Percentiles rank a stretch among this genome's conserved stretches.
Evolutionary conservation across 2,113 vertebrate species (phyloP).

Genomic region (Strigops habroptila): DNA sequence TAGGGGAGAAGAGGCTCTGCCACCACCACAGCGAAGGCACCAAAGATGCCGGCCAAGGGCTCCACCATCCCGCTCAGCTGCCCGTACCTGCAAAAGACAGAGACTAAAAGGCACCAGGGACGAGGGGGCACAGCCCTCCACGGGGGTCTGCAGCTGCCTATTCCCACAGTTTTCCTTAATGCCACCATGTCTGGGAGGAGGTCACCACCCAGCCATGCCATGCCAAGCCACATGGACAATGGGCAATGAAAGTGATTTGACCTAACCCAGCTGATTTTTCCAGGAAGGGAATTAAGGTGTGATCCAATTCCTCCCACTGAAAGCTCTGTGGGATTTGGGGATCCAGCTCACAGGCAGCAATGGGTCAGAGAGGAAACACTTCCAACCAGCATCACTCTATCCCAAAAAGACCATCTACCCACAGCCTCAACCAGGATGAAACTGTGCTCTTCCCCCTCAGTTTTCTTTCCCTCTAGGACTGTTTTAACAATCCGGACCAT

Average conservation of each 20-base stretch:
- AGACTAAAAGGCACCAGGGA: too few relatives aligned
- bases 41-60: slow-evolving; percentile 83
- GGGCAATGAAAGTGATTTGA: accelerated
- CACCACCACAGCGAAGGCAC: slow-evolving; percentile 83
- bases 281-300: neutral
- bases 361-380: neutral
- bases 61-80: slow-evolving; percentile 98
- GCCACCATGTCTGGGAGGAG: accelerated
- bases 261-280: neutral
- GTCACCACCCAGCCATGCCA: accelerated
- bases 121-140: neutral
- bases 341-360: neutral
- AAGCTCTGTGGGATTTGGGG: neutral
- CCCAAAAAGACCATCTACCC: neutral
- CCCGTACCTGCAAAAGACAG: slow-evolving; percentile 80
- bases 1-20: slow-evolving; percentile 91
- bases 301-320: accelerated
- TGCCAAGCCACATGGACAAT: accelerated
- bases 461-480: neutral
- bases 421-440: neutral
- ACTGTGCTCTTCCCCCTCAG: accelerated
- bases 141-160: accelerated
- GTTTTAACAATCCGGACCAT: neutral
- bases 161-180: accelerated
- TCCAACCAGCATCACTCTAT: neutral